These are phyloP conservation scores for Gallinago undulata DNA, from an alignment of 2,113 vertebrate species.

Conservation along the genomic window DNA sequence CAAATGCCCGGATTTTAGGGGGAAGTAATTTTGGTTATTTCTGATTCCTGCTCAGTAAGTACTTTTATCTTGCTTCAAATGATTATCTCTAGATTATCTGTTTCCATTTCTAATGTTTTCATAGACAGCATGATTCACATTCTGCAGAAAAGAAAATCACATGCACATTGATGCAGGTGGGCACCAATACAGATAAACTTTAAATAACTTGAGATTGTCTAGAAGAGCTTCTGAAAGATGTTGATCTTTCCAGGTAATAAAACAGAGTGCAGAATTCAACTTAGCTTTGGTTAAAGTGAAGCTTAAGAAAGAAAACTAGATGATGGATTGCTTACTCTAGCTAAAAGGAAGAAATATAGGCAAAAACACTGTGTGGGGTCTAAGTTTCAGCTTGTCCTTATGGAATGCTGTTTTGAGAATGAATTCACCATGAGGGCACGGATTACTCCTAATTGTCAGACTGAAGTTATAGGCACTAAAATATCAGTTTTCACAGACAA, in stretches of 20 bases:
- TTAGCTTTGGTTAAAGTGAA: not conserved
- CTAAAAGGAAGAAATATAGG: not conserved
- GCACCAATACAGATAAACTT: not conserved
- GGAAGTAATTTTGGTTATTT: not conserved
- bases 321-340: not conserved
- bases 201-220: not conserved
- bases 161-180: not conserved
- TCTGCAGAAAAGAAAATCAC: not conserved
- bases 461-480: not conserved
- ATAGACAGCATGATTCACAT: not conserved
- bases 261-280: not conserved
- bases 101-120: not conserved
- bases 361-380: not conserved
- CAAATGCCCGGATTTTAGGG: rapidly evolving
- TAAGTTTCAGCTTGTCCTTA: not conserved
- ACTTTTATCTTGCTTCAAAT: not conserved
- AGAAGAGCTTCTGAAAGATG: not conserved
- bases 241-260: not conserved
- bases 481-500: conserved; percentile 29
- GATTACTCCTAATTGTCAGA: conserved; percentile 1
- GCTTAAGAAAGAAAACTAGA: not conserved
- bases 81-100: not conserved
- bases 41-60: not conserved
- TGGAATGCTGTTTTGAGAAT: not conserved
- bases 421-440: not conserved